Percentiles rank a stretch among this genome's conserved stretches.
Conservation (phyloP, 2,797 vertebrate genomes). For the Liparis tanakae region DNA sequence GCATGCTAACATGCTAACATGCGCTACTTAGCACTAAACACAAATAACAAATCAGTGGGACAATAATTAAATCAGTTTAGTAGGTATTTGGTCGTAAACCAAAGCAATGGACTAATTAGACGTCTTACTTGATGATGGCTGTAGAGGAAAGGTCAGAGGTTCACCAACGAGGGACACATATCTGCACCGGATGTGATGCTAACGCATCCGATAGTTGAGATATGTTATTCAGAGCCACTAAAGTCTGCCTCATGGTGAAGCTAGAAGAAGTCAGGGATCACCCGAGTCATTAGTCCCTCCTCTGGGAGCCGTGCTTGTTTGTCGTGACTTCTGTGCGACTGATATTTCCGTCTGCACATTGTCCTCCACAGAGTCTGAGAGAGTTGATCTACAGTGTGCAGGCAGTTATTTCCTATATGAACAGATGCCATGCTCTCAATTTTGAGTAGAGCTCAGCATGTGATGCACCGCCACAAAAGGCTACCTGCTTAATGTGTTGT, state of each 20-base stretch:
- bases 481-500: conserved; percentile 69
- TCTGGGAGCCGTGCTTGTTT: not conserved
- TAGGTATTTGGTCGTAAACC: not conserved
- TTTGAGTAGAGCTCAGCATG: conserved; percentile 25
- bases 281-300: not conserved
- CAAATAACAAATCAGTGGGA: not conserved
- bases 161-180: not conserved
- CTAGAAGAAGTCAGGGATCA: not conserved
- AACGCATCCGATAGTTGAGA: not conserved
- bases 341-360: not conserved
- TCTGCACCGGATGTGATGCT: not conserved
- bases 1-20: not conserved
- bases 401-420: conserved; percentile 9
- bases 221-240: not conserved
- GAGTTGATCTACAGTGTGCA: not conserved
- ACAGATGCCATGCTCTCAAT: conserved; percentile 33
- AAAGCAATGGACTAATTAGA: not conserved
- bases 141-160: not conserved
- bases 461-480: conserved; percentile 49
- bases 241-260: not conserved
- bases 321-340: not conserved
- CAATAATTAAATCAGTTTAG: not conserved
- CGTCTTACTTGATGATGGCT: not conserved
- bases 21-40: not conserved
- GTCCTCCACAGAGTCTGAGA: not conserved